Evolutionary conservation across 2,888 invertebrate genomes (phyloP).

Genomic region (Mesorhabditis belari): DNA sequence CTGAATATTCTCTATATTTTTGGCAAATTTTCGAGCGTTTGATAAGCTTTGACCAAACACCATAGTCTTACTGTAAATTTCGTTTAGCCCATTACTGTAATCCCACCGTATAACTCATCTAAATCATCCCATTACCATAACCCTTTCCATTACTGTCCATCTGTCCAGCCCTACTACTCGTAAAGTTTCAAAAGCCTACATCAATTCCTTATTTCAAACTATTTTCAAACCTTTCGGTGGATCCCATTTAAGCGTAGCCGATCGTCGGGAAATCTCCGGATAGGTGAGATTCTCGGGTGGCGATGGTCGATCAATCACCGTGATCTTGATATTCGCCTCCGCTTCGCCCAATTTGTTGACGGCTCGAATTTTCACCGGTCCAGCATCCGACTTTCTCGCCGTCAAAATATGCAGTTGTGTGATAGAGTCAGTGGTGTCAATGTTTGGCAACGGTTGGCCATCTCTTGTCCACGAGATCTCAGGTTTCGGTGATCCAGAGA

Average conservation of each 20-base stretch:
- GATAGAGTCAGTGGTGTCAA: slow-evolving; percentile 74
- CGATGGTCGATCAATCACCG: slow-evolving; percentile 74
- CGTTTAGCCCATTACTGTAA: too few relatives aligned
- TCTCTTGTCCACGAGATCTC: slow-evolving; percentile 74
- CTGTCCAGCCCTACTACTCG: too few relatives aligned
- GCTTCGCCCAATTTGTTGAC: slow-evolving; percentile 79
- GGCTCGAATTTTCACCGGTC: slow-evolving; percentile 64
- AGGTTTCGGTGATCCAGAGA: slow-evolving; percentile 87
- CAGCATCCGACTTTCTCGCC: slow-evolving; percentile 71
- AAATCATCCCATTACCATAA: too few relatives aligned
- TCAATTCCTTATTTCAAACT: too few relatives aligned
- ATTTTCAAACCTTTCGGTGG: slow-evolving; percentile 57
- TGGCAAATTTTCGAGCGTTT: too few relatives aligned
- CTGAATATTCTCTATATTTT: too few relatives aligned
- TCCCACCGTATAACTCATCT: too few relatives aligned
- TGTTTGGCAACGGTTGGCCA: slow-evolving; percentile 45
- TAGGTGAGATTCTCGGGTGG: slow-evolving; percentile 78
- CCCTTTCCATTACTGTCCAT: too few relatives aligned
- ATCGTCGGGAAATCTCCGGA: slow-evolving; percentile 74
- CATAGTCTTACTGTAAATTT: too few relatives aligned
- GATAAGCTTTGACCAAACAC: too few relatives aligned
- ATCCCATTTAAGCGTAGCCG: slow-evolving; percentile 34
- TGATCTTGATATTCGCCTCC: slow-evolving; percentile 82
- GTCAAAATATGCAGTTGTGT: slow-evolving; percentile 77
- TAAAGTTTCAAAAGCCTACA: too few relatives aligned